Evolutionary conservation across 2,113 vertebrate species (phyloP).

Genomic region (Atrichornis clamosus): DNA sequence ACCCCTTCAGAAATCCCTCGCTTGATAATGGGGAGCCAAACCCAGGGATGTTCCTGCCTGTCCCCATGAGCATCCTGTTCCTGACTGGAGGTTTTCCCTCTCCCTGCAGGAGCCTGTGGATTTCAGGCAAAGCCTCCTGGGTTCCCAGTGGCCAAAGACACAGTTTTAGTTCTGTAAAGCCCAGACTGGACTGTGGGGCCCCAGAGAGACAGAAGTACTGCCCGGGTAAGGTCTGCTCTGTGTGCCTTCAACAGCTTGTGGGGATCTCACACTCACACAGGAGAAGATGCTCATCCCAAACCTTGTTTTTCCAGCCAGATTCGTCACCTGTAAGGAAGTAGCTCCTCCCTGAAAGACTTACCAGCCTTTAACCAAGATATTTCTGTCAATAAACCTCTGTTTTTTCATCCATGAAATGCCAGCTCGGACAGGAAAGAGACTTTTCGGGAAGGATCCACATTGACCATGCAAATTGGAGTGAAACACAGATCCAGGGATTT

Average conservation of each 20-base stretch:
- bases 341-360: background rate
- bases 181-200: background rate
- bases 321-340: background rate
- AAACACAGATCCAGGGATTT: slow-evolving; percentile 27
- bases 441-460: background rate
- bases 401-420: background rate
- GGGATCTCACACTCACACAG: background rate
- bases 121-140: background rate
- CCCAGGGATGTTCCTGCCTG: background rate
- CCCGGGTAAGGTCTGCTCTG: rapidly evolving
- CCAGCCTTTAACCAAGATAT: background rate
- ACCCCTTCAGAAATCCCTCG: background rate
- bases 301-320: background rate
- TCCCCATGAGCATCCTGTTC: no score
- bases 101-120: background rate
- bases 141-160: background rate
- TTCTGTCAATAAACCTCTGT: background rate
- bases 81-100: background rate
- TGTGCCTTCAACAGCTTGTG: background rate
- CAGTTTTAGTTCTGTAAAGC: background rate
- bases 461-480: slow-evolving; percentile 54
- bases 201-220: background rate
- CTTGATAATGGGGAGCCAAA: background rate
- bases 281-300: background rate
- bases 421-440: background rate